Evolutionary conservation across 2,888 invertebrate genomes (phyloP).

Genomic region (Volucella bombylans): DNA sequence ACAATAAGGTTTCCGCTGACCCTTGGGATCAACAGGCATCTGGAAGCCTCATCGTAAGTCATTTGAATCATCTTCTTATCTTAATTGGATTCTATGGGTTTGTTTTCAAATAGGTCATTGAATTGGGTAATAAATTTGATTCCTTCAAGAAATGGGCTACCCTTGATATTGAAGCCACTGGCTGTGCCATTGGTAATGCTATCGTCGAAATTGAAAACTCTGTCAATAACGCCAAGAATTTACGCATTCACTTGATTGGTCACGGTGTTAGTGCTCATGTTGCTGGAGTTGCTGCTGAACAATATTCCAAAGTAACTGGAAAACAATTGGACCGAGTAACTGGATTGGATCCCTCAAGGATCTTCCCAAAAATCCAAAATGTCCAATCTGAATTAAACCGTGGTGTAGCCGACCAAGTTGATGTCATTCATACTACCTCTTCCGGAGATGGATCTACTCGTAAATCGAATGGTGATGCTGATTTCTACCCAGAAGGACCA

Average conservation of each 20-base stretch:
- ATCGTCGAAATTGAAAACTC: conserved; percentile 74
- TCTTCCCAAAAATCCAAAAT: conserved; percentile 76
- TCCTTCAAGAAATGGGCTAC: conserved; percentile 76
- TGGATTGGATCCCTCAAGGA: conserved; percentile 79
- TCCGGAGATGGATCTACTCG: conserved; percentile 78
- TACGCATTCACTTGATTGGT: conserved; percentile 79
- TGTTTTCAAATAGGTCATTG: conserved; percentile 75
- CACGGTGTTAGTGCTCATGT: conserved; percentile 80
- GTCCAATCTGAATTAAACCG: conserved; percentile 78
- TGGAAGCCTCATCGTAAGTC: conserved; percentile 78
- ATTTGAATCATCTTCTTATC: too few relatives aligned
- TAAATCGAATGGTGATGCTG: conserved; percentile 78
- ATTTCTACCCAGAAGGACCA: conserved; percentile 81
- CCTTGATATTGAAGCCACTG: conserved; percentile 77
- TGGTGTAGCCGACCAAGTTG: conserved; percentile 81
- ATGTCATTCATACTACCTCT: conserved; percentile 80
- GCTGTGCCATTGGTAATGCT: conserved; percentile 77
- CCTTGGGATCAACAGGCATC: conserved; percentile 76
- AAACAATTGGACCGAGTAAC: conserved; percentile 80
- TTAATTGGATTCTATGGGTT: not conserved
- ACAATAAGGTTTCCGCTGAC: conserved; percentile 73
- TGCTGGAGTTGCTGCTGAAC: conserved; percentile 80
- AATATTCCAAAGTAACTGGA: conserved; percentile 78
- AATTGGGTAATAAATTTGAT: conserved; percentile 77
- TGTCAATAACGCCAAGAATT: too few relatives aligned